Conservation (phyloP, 2,113 vertebrate species). For the Mus spicilegus region DNA sequence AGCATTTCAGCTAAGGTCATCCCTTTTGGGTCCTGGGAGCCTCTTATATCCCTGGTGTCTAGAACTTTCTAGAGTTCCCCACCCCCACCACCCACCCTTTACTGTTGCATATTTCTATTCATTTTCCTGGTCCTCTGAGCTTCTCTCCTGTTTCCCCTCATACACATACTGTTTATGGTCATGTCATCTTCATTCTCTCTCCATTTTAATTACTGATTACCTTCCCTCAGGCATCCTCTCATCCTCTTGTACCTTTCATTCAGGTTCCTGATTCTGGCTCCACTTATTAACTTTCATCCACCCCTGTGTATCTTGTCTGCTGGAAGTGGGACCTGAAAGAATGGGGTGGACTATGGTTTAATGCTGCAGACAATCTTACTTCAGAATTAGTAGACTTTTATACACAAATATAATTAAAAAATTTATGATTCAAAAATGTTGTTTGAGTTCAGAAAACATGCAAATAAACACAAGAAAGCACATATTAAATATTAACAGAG, state of each 20-base stretch:
- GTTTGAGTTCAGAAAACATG: too few species aligned
- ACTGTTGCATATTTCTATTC: too few species aligned
- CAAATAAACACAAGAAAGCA: too few species aligned
- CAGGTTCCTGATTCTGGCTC: not conserved
- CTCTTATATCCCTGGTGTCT: too few species aligned
- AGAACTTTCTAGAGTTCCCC: too few species aligned
- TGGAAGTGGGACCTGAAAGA: not conserved
- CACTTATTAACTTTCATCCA: not conserved
- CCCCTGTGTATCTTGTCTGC: not conserved
- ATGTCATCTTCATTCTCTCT: not conserved
- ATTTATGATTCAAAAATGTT: not conserved
- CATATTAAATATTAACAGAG: too few species aligned
- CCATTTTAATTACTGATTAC: not conserved
- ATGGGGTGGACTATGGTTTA: not conserved
- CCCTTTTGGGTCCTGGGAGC: too few species aligned
- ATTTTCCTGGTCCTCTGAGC: too few species aligned
- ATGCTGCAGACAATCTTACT: not conserved
- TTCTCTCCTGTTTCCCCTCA: too few species aligned
- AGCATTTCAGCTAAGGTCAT: too few species aligned
- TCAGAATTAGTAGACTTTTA: not conserved
- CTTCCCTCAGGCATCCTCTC: not conserved
- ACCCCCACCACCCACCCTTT: rapidly evolving
- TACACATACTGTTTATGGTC: too few species aligned
- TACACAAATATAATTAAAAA: not conserved
- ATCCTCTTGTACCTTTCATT: not conserved